A percentile compares a stretch with the other conserved stretches of the same genome.
phyloP scores from a whole-genome alignment of 2,113 vertebrate species.

The Toxostoma redivivum region DNA sequence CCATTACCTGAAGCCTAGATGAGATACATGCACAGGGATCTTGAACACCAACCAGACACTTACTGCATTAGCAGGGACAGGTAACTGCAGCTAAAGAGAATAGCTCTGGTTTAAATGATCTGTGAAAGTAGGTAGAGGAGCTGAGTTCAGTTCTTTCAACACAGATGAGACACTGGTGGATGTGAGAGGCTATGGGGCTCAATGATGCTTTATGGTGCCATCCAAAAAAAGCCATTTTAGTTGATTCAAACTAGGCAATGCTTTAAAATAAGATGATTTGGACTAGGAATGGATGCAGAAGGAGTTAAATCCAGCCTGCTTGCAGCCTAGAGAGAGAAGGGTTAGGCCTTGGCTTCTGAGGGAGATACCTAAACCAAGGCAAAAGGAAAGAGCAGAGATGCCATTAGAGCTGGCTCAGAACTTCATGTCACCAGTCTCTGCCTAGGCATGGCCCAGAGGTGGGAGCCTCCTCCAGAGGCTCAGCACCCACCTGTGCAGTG shows the following conservation, averaged over 20 bases:
- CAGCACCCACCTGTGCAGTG: neutral
- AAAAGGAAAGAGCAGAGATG: neutral
- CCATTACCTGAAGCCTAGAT: neutral
- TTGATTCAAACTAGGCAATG: neutral
- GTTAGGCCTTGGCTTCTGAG: neutral
- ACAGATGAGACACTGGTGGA: neutral
- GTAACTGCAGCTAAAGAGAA: neutral
- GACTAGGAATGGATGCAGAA: neutral
- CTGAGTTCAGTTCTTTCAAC: neutral
- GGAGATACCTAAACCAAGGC: neutral
- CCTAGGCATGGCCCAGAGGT: neutral
- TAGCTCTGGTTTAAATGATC: neutral
- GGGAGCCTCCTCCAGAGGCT: neutral
- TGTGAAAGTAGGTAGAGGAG: neutral
- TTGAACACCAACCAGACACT: neutral
- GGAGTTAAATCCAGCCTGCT: neutral
- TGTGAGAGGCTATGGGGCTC: neutral
- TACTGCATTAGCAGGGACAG: neutral
- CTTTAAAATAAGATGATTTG: neutral
- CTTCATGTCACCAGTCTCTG: neutral
- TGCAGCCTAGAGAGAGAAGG: neutral
- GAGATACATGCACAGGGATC: neutral
- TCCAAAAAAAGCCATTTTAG: neutral
- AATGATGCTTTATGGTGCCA: accelerated
- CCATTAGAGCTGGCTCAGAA: neutral